Base-by-base conservation (phyloP, 2,113 vertebrate species). In the Uria aalge region DNA sequence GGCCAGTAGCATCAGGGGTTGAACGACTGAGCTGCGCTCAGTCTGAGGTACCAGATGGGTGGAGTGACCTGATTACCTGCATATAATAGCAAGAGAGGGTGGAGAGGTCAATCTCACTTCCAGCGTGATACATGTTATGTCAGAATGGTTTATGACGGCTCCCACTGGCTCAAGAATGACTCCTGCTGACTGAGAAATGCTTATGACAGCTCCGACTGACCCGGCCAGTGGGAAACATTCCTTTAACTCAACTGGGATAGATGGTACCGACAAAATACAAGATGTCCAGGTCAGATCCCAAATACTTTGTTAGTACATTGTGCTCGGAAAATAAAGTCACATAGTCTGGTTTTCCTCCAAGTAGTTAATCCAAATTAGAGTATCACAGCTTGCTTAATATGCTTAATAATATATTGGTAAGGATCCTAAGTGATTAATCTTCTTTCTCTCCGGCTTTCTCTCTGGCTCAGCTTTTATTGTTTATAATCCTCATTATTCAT, bases 181-280 rank as follows among this genome's bases (percentile, higher is more conserved):
- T 95, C 95, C 94, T 96, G 92, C 95, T 97, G 97, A 94, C 94
- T 92, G 73, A 95, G 92, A 96, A 95, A 95, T 79, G 73, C 71
- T 94, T 94, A 83, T 95, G 96, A 94, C 95, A 94, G 92, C 74
- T 95, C 57, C 77, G 87, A 76, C 92, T 92, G 95, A 95, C 91
- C 89, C 27, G 64, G 41, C n/a, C 91, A 88, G 91, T 73, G 52
- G 80, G 97, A 92, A 95, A 87, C 59, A 82, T 55, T 48, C 34
- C 71, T 95, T 96, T 95, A 92, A 73, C 80, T 95, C 91, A 82
- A 64, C 57, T 79, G 89, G 84, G 71, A 79, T 88, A 91, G 93
- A 91, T 57, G 69, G 62, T 79, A 85, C 48, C 9, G 3, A 82
- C 84, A 95, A 94, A 95, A 95, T 76, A 85, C 94, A 92, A 94